Base-by-base conservation (phyloP, 1,140 invertebrate species). In the Argopecten irradians region DNA sequence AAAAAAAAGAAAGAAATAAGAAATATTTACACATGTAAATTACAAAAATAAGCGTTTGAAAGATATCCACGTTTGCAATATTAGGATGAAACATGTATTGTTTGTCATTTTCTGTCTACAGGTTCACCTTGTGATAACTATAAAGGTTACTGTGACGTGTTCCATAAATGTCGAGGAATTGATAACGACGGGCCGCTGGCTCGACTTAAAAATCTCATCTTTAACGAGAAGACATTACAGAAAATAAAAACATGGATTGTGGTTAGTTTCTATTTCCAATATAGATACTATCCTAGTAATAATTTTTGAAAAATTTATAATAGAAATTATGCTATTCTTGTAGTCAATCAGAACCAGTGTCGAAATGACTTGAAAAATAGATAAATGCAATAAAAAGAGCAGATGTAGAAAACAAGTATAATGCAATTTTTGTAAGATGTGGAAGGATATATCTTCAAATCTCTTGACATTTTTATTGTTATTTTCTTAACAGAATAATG, bases 41-140 rank as follows among this genome's bases (percentile, higher is more conserved):
- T n/a, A n/a, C n/a, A n/a, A n/a, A n/a, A n/a, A n/a, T n/a, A n/a
- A n/a, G n/a, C n/a, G n/a, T n/a, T n/a, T n/a, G n/a, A n/a, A n/a
- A n/a, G n/a, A n/a, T n/a, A n/a, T n/a, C n/a, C n/a, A n/a, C n/a
- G n/a, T n/a, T n/a, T n/a, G n/a, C n/a, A n/a, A n/a, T n/a, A n/a
- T n/a, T n/a, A n/a, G n/a, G n/a, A n/a, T n/a, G n/a, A n/a, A n/a
- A n/a, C n/a, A n/a, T n/a, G n/a, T n/a, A 55, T 14, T n/a, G 46
- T 22, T 13, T 71, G 16, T 88, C 32, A 82, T 71, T 46, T 82
- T 88, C 36, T 39, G 85, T 34, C 90, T 90, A 98, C 98, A 87
- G 99, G 99, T 36, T 98, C 99, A 83, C 99, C 99, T 0, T 99
- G 99, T 95, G 99, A 99, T 95, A 98, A 99, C 95, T 99, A 99